These are phyloP conservation scores for Hybognathus amarus DNA, from an alignment of 2,797 vertebrate species.

Conservation along the genomic window DNA sequence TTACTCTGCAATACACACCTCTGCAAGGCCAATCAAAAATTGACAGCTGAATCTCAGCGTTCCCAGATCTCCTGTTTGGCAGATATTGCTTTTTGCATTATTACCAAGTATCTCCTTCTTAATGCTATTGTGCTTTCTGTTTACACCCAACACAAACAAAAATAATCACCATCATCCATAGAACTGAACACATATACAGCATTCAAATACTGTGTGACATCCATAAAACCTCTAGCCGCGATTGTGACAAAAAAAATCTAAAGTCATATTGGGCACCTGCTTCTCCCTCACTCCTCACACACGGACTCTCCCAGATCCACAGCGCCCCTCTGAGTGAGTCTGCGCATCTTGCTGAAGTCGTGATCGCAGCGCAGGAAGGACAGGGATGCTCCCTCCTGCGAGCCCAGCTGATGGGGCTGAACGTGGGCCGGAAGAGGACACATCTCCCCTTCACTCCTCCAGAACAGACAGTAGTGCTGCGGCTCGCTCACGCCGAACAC, in stretches of 20 bases:
- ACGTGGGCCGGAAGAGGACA: conserved; percentile 75
- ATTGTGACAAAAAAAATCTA: background rate
- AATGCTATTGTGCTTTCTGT: conserved; percentile 20
- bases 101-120: conserved; percentile 27
- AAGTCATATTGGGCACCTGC: conserved; percentile 1
- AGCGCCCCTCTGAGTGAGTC: conserved; percentile 82
- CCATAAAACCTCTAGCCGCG: background rate
- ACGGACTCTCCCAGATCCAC: conserved; percentile 84
- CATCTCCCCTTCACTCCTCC: conserved; percentile 83
- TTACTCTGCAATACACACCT: conserved; percentile 64
- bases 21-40: conserved; percentile 53
- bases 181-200: conserved; percentile 26
- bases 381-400: conserved; percentile 79
- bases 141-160: background rate
- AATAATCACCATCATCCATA: conserved; percentile 29
- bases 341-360: conserved; percentile 81
- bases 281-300: conserved; percentile 80
- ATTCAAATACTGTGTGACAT: conserved; percentile 28
- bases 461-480: conserved; percentile 81
- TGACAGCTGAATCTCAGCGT: conserved; percentile 32
- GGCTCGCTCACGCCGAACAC: conserved; percentile 83
- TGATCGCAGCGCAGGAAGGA: conserved; percentile 84
- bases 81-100: conserved; percentile 61
- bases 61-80: conserved; percentile 38
- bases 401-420: conserved; percentile 80